Conservation (phyloP, 2,888 invertebrate genomes). For the Thecophora atra region DNA sequence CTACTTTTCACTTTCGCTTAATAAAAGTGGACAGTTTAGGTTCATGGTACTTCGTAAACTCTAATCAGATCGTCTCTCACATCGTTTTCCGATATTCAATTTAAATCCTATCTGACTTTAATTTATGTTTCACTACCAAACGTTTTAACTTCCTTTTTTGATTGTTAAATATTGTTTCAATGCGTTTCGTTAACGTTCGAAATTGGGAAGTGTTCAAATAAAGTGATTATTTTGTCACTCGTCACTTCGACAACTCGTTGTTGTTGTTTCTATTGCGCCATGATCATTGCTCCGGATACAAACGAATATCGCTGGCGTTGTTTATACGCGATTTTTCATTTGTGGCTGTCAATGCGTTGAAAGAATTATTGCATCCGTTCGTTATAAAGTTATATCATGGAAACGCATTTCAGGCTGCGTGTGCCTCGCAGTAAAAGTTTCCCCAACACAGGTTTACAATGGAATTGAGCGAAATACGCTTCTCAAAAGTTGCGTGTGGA, state of each 20-base stretch:
- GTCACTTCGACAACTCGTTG: neutral
- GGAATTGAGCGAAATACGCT: too few relatives aligned
- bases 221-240: neutral
- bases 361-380: constrained; percentile 36
- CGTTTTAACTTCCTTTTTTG: neutral
- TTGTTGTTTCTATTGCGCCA: neutral
- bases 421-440: neutral
- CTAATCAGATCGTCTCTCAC: too few relatives aligned
- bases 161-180: neutral
- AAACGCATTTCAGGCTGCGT: neutral
- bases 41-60: too few relatives aligned
- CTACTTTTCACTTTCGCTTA: too few relatives aligned
- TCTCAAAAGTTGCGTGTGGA: too few relatives aligned
- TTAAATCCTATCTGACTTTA: too few relatives aligned
- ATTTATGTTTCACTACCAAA: too few relatives aligned
- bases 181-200: neutral
- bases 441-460: neutral
- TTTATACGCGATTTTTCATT: constrained; percentile 35
- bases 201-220: neutral
- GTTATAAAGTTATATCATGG: constrained; percentile 7
- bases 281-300: constrained; percentile 14
- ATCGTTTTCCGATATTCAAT: too few relatives aligned
- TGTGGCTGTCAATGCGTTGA: constrained; percentile 28
- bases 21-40: too few relatives aligned
- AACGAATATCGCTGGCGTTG: constrained; percentile 14